phyloP scores from a whole-genome alignment of 2,113 vertebrate genomes.

The Prolemur simus region DNA sequence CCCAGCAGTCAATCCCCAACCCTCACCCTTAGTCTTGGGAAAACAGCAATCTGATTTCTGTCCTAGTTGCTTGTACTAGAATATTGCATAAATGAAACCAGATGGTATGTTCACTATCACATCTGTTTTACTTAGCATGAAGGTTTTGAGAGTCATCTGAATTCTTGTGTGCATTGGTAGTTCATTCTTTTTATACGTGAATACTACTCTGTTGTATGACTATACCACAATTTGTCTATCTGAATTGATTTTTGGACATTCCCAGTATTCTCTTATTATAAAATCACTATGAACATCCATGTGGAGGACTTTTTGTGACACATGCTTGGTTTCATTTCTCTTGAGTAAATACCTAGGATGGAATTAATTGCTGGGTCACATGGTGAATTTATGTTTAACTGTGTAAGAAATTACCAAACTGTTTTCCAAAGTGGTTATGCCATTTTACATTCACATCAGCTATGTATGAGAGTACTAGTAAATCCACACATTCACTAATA shows the following conservation, averaged over 20 bases:
- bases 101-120: not conserved
- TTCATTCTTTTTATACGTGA: not conserved
- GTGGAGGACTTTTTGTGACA: not conserved
- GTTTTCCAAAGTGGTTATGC: not conserved
- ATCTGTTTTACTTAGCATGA: not conserved
- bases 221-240: not conserved
- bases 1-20: not conserved
- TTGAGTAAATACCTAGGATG: not conserved
- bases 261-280: not conserved
- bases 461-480: not conserved
- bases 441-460: not conserved
- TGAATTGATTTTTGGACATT: not conserved
- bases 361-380: not conserved
- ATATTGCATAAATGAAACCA: not conserved
- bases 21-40: not conserved
- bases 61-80: not conserved
- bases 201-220: not conserved
- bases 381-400: not conserved
- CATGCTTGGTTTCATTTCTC: not conserved
- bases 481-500: not conserved
- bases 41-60: not conserved
- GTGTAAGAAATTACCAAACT: not conserved
- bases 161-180: not conserved
- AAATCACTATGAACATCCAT: not conserved
- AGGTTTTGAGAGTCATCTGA: not conserved